phyloP scores from a whole-genome alignment of 2,888 invertebrate genomes.

The Carpatolechia fugitivella region DNA sequence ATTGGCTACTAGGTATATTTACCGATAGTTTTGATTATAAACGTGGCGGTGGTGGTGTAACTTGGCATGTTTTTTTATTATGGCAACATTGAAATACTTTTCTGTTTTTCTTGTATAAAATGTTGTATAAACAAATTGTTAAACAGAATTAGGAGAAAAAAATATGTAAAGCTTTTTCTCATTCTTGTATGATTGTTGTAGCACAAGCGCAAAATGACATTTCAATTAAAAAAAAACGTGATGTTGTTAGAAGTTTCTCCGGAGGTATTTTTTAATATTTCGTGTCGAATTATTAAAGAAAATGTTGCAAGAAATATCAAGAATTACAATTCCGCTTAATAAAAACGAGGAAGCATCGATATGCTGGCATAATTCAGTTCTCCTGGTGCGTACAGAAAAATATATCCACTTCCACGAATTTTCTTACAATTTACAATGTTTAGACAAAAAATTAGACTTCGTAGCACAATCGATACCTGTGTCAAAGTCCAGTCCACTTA shows the following conservation, averaged over 20 bases:
- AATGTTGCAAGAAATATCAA: constrained; percentile 50
- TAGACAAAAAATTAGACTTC: constrained; percentile 55
- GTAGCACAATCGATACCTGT: constrained; percentile 39
- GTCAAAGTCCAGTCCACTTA: constrained; percentile 47
- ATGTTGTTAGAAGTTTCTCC: no score
- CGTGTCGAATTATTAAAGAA: constrained; percentile 16
- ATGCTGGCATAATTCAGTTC: constrained; percentile 45
- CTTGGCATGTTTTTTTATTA: no score
- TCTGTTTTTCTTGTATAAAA: no score
- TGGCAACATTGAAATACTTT: no score
- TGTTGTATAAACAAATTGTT: no score
- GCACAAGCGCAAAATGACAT: no score
- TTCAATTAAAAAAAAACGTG: no score
- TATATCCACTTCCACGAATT: constrained; percentile 26
- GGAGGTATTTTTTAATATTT: not conserved
- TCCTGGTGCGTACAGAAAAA: constrained; percentile 49
- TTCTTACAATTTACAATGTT: constrained; percentile 25
- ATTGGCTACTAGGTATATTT: not conserved
- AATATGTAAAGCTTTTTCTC: no score
- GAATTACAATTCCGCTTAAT: constrained; percentile 36
- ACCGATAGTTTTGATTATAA: no score
- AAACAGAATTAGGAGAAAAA: no score
- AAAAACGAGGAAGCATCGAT: constrained; percentile 47
- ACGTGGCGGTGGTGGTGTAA: no score
- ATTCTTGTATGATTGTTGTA: no score